phyloP scores from a whole-genome alignment of 2,888 invertebrate species.

The Morpho achilles region DNA sequence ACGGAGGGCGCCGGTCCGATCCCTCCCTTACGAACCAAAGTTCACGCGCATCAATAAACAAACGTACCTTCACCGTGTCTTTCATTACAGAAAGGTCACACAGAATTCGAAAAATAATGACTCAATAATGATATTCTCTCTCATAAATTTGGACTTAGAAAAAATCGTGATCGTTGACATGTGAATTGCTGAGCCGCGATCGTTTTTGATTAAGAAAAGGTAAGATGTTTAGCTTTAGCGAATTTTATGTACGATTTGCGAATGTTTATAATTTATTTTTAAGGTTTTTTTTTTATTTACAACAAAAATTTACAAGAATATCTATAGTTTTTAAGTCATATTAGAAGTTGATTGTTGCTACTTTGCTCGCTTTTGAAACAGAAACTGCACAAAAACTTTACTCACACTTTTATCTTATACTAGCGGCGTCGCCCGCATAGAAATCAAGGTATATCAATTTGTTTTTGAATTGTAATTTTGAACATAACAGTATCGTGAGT shows the following conservation, averaged over 20 bases:
- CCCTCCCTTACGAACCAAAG: constrained; percentile 7
- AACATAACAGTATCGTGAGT: too few species aligned
- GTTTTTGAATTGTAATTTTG: too few species aligned
- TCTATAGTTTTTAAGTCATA: neutral
- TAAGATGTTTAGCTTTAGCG: constrained; percentile 3
- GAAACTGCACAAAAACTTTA: too few species aligned
- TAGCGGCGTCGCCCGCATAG: too few species aligned
- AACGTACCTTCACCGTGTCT: constrained; percentile 14
- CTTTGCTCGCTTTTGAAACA: too few species aligned
- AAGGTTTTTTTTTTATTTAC: too few species aligned
- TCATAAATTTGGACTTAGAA: neutral
- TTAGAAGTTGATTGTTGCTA: neutral
- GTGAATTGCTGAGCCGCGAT: neutral
- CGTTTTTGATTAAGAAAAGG: constrained; percentile 10
- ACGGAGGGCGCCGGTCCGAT: neutral
- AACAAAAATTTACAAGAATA: too few species aligned
- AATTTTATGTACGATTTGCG: constrained; percentile 1
- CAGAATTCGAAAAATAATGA: neutral
- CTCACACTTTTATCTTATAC: too few species aligned
- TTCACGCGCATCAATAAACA: constrained; percentile 19
- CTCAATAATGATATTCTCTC: neutral
- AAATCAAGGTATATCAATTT: too few species aligned
- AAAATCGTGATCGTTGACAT: constrained; percentile 1
- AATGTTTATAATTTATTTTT: neutral
- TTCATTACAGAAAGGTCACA: constrained; percentile 16